Conservation (phyloP, 2,113 vertebrate genomes). For the Etia nguti region DNA sequence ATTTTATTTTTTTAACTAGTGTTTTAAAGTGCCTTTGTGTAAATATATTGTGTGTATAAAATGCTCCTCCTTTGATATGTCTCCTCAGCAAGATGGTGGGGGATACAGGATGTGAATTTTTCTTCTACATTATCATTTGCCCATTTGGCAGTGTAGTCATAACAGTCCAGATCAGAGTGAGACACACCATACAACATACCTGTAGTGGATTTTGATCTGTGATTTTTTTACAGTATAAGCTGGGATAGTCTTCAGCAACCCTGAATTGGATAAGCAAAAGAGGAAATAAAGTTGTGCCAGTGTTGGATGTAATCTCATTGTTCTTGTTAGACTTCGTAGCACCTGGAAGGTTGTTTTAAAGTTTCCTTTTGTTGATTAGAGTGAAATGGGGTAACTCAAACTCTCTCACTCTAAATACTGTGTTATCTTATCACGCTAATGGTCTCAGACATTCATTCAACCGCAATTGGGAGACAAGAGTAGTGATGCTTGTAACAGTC, state of each 20-base stretch:
- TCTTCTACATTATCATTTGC: not conserved
- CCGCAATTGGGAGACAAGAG: not conserved
- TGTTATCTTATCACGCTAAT: not conserved
- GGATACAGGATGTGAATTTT: not conserved
- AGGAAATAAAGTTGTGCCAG: not conserved
- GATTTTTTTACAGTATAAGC: not conserved
- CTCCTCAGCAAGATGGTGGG: not conserved
- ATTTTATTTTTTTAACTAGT: not conserved
- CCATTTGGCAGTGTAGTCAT: not conserved
- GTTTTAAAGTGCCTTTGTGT: not conserved
- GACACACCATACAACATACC: not conserved
- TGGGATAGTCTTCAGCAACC: not conserved
- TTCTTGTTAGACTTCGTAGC: not conserved
- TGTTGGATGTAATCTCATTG: not conserved
- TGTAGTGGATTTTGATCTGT: not conserved
- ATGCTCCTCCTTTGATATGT: not conserved
- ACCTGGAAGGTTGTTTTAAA: not conserved
- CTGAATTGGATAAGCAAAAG: not conserved
- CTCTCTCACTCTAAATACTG: not conserved
- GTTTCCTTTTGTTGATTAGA: not conserved
- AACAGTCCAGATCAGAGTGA: not conserved
- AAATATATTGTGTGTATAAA: not conserved
- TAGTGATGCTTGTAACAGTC: not conserved
- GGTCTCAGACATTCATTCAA: not conserved
- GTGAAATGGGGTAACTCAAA: not conserved